Conservation (phyloP, 2,113 vertebrate species). For the Scomber colias region DNA sequence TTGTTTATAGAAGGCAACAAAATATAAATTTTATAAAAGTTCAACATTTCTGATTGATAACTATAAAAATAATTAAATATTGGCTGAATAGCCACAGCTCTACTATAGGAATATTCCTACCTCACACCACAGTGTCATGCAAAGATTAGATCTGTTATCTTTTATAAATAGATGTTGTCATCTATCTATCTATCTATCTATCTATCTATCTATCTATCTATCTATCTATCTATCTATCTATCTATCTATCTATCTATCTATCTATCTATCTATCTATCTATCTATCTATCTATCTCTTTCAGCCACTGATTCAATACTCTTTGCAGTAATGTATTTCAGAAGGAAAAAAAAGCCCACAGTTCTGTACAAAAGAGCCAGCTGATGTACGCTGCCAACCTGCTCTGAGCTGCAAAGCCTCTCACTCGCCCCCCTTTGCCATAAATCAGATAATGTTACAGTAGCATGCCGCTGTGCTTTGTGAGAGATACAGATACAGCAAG, state of each 20-base stretch:
- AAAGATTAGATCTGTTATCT: too few relatives aligned
- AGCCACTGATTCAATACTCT: conserved; percentile 21
- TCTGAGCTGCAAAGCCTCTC: conserved; percentile 55
- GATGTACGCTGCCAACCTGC: conserved; percentile 53
- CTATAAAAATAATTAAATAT: too few relatives aligned
- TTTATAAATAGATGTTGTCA: too few relatives aligned
- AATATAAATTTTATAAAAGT: too few relatives aligned
- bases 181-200: conserved; percentile 19
- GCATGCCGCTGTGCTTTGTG: conserved; percentile 58
- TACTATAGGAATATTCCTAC: too few relatives aligned
- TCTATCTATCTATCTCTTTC: conserved; percentile 17
- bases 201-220: conserved; percentile 39
- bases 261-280: conserved; percentile 40
- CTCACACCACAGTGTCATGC: too few relatives aligned
- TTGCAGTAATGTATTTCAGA: conserved; percentile 42
- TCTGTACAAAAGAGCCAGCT: conserved; percentile 54
- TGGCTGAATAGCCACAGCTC: too few relatives aligned
- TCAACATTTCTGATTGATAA: too few relatives aligned
- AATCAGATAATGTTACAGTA: conserved; percentile 77
- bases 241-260: conserved; percentile 41
- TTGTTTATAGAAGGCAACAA: too few relatives aligned
- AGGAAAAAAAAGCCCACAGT: conserved; percentile 29
- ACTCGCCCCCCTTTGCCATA: conserved; percentile 44
- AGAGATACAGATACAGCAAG: conserved; percentile 63
- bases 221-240: conserved; percentile 43